Conservation (phyloP, 2,113 vertebrate genomes). For the Trochalopteron elliotii region DNA sequence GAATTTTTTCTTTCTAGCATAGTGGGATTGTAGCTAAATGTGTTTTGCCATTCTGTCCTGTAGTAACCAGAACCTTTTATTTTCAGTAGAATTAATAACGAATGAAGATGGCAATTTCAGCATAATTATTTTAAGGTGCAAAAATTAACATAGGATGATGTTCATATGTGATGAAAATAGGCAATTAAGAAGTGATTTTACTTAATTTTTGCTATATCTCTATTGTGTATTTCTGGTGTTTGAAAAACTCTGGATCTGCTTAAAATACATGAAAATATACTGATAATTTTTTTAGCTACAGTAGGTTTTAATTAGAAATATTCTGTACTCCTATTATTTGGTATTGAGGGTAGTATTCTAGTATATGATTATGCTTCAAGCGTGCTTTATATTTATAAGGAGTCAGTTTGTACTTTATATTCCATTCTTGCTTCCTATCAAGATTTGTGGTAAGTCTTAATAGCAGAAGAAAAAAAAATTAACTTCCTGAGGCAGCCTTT, state of each 20-base stretch:
- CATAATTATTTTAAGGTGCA: conserved; percentile 36
- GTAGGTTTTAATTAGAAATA: background rate
- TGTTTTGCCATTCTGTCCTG: background rate
- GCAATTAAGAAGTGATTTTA: background rate
- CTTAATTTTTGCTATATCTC: background rate
- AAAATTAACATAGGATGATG: background rate
- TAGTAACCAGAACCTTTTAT: conserved; percentile 41
- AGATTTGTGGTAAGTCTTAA: background rate
- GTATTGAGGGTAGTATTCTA: background rate
- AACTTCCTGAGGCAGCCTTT: background rate
- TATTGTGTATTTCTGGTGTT: background rate
- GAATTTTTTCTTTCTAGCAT: conserved; percentile 44
- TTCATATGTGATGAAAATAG: background rate
- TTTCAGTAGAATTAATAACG: conserved; percentile 41
- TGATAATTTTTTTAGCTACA: background rate
- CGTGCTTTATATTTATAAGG: background rate
- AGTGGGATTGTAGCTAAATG: conserved; percentile 14
- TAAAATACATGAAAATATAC: background rate
- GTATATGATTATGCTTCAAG: background rate
- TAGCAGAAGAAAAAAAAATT: background rate
- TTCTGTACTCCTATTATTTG: background rate
- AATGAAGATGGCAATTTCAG: background rate
- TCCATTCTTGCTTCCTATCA: background rate
- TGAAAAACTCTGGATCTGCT: background rate
- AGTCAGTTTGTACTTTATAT: background rate